Evolutionary conservation across 2,888 invertebrate species (phyloP), one percentile per base, ranked within the genome.

Genomic region (Melanophora roralis): DNA sequence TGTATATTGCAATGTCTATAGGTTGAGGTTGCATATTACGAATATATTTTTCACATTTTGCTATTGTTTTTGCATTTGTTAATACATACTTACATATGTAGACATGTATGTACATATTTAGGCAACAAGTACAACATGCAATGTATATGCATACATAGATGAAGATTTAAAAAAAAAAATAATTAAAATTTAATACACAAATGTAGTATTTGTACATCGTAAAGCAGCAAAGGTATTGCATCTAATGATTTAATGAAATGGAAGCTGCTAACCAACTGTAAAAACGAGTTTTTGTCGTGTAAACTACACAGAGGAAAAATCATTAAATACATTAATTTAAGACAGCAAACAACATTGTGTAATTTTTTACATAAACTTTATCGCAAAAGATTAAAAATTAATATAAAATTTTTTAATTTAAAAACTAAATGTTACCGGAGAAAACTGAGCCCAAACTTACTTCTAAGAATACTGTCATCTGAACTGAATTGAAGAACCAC

Each of bases 181-280:
- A 21, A 19, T 45, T 55, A 19, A n/a, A n/a, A n/a, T n/a, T n/a
- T n/a, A n/a, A n/a, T n/a, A n/a, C n/a, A n/a, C n/a, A n/a, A n/a
- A n/a, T n/a, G n/a, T n/a, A n/a, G n/a, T 55, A 36, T 55, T 43
- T 16, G 27, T 27, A 60, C 60, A 45, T 51, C 40, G 16, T 21
- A 11, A 16, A 43, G 23, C 6, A 59, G 19, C 19, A 38, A 19
- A 21, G 8, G 38, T 73, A 65, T 64, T 73, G 72, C 72, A 80
- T 38, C 60, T 53, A 40, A 76, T 75, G 62, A 57, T 51, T 80
- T 80, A 72, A 80, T 80, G 79, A 75, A 80, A 80, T 80, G 62
- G 72, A 80, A 76, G 64, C 76, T 73, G 64, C 65, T 59, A 71
- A 64, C 75, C 72, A 76, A 72, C 76, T 73, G 57, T 73, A 73